Evolutionary conservation across 2,888 invertebrate genomes (phyloP).

Genomic region (Lasius fuliginosus): DNA sequence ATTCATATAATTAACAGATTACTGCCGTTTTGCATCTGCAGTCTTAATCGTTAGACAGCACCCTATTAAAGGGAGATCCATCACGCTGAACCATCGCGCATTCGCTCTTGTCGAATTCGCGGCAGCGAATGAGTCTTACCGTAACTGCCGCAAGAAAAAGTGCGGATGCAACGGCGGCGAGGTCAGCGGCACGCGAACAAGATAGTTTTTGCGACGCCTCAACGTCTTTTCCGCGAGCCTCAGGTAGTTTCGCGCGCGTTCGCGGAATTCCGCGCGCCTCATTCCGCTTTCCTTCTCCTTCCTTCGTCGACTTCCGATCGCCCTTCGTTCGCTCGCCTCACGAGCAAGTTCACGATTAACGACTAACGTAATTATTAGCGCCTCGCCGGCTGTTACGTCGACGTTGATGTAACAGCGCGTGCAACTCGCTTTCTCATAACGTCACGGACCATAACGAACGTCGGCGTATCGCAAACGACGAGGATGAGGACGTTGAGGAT

Average conservation of each 20-base stretch:
- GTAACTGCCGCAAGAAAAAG: slow-evolving; percentile 26
- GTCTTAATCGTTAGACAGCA: slow-evolving; percentile 15
- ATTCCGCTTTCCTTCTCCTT: neutral
- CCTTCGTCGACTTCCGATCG: slow-evolving; percentile 51
- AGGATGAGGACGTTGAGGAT: neutral
- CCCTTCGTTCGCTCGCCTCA: slow-evolving; percentile 29
- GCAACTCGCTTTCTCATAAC: slow-evolving; percentile 75
- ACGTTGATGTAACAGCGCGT: slow-evolving; percentile 67
- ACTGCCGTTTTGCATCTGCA: slow-evolving; percentile 15
- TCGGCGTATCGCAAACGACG: slow-evolving; percentile 68
- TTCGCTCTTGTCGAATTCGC: slow-evolving; percentile 38
- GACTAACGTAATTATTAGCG: slow-evolving; percentile 68
- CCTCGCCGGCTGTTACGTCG: slow-evolving; percentile 59
- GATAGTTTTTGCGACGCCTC: slow-evolving; percentile 33
- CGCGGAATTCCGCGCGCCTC: slow-evolving; percentile 27
- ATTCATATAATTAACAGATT: neutral
- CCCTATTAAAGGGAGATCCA: neutral
- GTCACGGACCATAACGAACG: slow-evolving; percentile 82
- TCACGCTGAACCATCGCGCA: slow-evolving; percentile 6
- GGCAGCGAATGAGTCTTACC: slow-evolving; percentile 30
- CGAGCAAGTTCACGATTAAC: slow-evolving; percentile 71
- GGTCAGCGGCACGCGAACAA: slow-evolving; percentile 35
- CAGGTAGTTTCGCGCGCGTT: neutral
- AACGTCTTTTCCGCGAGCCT: slow-evolving; percentile 40
- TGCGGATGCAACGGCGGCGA: slow-evolving; percentile 26